phyloP scores from a whole-genome alignment of 1,140 invertebrate species.

The Drosophila baimaii region DNA sequence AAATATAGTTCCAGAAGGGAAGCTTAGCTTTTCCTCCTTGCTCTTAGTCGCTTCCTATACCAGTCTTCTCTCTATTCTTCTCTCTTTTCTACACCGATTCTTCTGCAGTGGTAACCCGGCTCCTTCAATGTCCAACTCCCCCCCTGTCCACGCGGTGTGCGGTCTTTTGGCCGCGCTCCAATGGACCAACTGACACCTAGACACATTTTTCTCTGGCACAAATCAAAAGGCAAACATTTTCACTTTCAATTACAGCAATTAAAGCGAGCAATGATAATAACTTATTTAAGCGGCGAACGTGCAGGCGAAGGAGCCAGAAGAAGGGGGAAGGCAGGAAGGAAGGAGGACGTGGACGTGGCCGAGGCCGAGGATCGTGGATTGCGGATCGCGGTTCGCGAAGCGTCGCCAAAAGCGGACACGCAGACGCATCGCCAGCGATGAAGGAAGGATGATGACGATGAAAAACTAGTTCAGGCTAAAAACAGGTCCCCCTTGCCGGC shows the following conservation, averaged over 20 bases:
- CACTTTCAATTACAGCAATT: constrained; percentile 83
- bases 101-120: not conserved
- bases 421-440: constrained; percentile 14
- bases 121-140: not conserved
- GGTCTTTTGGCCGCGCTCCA: constrained; percentile 37
- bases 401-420: constrained; percentile 43
- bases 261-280: constrained; percentile 82
- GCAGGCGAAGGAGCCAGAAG: constrained; percentile 40
- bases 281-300: constrained; percentile 73
- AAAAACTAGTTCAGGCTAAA: constrained; percentile 68
- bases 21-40: not conserved
- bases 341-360: not conserved
- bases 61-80: not conserved
- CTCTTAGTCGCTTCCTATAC: not conserved
- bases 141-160: constrained; percentile 7
- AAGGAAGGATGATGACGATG: constrained; percentile 38
- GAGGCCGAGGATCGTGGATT: constrained; percentile 9
- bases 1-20: not conserved
- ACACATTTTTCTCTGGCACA: constrained; percentile 80
- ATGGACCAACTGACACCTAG: constrained; percentile 72
- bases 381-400: constrained; percentile 12
- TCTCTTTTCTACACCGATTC: not conserved
- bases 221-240: constrained; percentile 82
- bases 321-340: not conserved
- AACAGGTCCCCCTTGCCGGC: constrained; percentile 30